A percentile compares a stretch with the other conserved stretches of the same genome.
phyloP scores from a whole-genome alignment of 2,888 invertebrate species.

The Germaria angustata region DNA sequence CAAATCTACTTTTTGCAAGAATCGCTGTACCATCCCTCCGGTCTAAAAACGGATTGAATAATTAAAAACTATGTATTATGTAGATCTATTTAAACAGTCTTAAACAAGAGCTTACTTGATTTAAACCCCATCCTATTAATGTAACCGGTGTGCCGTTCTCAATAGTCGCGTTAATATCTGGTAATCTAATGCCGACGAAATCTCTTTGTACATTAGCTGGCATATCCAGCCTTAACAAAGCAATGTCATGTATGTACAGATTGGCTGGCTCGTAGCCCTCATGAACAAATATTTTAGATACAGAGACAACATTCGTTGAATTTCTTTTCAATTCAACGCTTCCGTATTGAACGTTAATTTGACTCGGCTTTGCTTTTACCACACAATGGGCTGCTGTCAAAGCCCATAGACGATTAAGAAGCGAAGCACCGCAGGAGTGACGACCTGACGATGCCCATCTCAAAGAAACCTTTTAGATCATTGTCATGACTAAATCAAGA shows the following conservation, averaged over 20 bases:
- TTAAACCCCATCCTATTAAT: conserved; percentile 79
- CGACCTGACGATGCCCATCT: conserved; percentile 71
- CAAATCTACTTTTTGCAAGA: conserved; percentile 78
- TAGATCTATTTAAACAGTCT: not conserved
- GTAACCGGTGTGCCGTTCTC: conserved; percentile 69
- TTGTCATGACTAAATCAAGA: not conserved
- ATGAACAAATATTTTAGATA: conserved; percentile 73
- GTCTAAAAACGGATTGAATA: conserved; percentile 71
- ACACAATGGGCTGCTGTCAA: conserved; percentile 79
- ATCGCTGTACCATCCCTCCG: conserved; percentile 74
- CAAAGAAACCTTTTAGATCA: conserved; percentile 71
- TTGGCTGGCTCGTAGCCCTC: conserved; percentile 72
- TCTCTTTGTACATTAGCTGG: conserved; percentile 66
- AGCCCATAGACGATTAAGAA: conserved; percentile 75
- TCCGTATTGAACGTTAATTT: conserved; percentile 75
- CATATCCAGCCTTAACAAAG: conserved; percentile 72
- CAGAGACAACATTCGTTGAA: conserved; percentile 70
- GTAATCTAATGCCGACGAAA: conserved; percentile 73
- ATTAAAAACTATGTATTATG: not conserved
- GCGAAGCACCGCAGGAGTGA: conserved; percentile 76
- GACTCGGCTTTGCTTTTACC: conserved; percentile 63
- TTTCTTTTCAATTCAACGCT: conserved; percentile 71
- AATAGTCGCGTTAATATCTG: conserved; percentile 67
- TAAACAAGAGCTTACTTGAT: conserved; percentile 70
- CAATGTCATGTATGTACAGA: conserved; percentile 74